Conservation (phyloP, 2,113 vertebrate species). For the Tyto alba region DNA sequence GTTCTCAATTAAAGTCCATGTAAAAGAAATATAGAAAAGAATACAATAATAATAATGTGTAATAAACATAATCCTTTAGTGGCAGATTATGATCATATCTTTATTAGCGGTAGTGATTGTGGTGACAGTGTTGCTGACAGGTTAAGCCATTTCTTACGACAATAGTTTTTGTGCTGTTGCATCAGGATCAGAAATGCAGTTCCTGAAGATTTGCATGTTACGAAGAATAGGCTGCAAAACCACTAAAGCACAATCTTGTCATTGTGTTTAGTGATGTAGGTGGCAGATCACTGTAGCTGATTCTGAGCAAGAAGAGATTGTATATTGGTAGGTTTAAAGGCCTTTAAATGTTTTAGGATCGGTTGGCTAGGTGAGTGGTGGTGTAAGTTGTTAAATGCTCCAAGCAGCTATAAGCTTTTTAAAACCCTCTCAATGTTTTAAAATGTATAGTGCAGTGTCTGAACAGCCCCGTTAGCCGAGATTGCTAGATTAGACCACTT, state of each 20-base stretch:
- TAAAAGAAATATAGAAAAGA: background rate
- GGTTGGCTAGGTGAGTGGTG: background rate
- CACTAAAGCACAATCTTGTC: slow-evolving; percentile 18
- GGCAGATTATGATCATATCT: slow-evolving; percentile 21
- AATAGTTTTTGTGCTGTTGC: slow-evolving; percentile 32
- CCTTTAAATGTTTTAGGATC: background rate
- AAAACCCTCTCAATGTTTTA: background rate
- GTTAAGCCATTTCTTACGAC: slow-evolving; percentile 14
- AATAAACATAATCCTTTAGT: slow-evolving; percentile 5
- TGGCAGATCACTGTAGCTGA: slow-evolving; percentile 1
- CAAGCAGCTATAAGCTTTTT: background rate
- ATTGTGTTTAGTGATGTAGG: slow-evolving; percentile 11
- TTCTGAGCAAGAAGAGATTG: slow-evolving; percentile 6
- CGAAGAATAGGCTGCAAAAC: slow-evolving; percentile 31
- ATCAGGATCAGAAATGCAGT: slow-evolving; percentile 1
- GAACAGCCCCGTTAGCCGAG: background rate
- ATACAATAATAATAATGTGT: background rate
- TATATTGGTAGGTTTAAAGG: background rate
- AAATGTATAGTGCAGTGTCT: background rate
- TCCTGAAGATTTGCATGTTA: slow-evolving; percentile 32
- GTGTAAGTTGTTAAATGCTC: background rate
- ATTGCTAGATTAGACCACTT: background rate
- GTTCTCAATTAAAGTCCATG: background rate
- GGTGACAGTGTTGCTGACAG: slow-evolving; percentile 15
- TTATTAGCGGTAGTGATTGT: slow-evolving; percentile 16